phyloP scores from a whole-genome alignment of 2,113 vertebrate species.

The Tragelaphus scriptus region DNA sequence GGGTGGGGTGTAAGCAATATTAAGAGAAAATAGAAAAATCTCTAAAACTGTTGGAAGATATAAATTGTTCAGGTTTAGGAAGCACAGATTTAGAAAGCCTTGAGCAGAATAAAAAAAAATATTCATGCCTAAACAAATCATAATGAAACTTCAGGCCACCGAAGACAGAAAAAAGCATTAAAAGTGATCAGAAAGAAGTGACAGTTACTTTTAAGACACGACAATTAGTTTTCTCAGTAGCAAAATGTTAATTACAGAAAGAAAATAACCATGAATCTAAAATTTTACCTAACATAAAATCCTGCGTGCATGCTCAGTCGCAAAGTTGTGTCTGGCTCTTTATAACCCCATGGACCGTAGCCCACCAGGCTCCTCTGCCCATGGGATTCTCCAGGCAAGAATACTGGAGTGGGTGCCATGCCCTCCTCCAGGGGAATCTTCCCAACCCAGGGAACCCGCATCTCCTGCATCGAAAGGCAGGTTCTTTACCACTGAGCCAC shows the following conservation, averaged over 20 bases:
- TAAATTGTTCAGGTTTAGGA: not conserved
- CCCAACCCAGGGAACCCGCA: not conserved
- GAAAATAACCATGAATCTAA: not conserved
- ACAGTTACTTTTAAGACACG: not conserved
- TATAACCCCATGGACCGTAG: not conserved
- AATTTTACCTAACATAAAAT: conserved; percentile 19
- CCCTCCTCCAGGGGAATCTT: not conserved
- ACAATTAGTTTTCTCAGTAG: not conserved
- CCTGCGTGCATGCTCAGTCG: not conserved
- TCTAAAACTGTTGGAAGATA: not conserved
- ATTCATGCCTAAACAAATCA: not conserved
- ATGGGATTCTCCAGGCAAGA: not conserved
- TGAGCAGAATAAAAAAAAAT: not conserved
- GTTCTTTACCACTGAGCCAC: not conserved
- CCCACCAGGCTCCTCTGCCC: not conserved
- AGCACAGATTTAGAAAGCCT: not conserved
- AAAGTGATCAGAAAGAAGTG: not conserved
- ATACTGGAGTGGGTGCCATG: not conserved
- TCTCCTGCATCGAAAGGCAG: not conserved
- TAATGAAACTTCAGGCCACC: not conserved
- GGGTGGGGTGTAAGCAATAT: not conserved
- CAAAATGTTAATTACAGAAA: not conserved
- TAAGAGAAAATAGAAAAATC: conserved; percentile 8
- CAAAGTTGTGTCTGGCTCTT: not conserved
- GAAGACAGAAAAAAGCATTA: not conserved